Evolutionary conservation across 2,888 invertebrate species (phyloP), one percentile per base, ranked within the genome.

Genomic region (Schizotus pectinicornis): DNA sequence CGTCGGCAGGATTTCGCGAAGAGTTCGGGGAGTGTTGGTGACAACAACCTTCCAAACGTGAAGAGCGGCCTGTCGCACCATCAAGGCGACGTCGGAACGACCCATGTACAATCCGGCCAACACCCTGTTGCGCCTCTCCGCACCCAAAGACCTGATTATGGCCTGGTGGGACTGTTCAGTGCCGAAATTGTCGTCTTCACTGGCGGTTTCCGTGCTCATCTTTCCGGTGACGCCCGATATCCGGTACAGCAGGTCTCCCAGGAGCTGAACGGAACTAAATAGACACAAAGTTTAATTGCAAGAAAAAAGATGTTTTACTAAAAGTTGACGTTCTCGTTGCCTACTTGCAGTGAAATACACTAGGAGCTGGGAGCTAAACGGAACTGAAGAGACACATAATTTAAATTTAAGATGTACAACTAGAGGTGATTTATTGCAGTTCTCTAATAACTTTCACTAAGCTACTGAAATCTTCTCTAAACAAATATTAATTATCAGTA

Each of bases 41-140:
- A 99, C 98, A 1, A 99, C 96, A 66, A 98, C 94, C 84, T 99
- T 99, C 99, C 99, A 99, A 0, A 99, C 98, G 79, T 99, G 99
- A 54, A 98, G 85, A 6, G 99, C 97, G 0, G 98, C 94, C 82
- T 98, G 98, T 0, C 98, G 86, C 14, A 98, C 98, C 90, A 96
- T 93, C 47, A 98, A 82, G 1, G 98, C 95, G 0, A 97, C 96
- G 76, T 99, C 98, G 48, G 96, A 96, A 53, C 98, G 84, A 2
- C 97, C 96, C 94, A 99, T 97, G 77, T 99, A 99, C 37, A 98
- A 81, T 0, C 96, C 96, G 14, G 97, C 94, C 49, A 97, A 80
- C 35, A 99, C 98, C 22, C 95, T 83, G 80, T 98, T 97, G 50
- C 98, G 84, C 39, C 97, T 82, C 73, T 97, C 96, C 1, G 86